Evolutionary conservation across 2,113 vertebrate species (phyloP).

Genomic region (Acanthisitta chloris): DNA sequence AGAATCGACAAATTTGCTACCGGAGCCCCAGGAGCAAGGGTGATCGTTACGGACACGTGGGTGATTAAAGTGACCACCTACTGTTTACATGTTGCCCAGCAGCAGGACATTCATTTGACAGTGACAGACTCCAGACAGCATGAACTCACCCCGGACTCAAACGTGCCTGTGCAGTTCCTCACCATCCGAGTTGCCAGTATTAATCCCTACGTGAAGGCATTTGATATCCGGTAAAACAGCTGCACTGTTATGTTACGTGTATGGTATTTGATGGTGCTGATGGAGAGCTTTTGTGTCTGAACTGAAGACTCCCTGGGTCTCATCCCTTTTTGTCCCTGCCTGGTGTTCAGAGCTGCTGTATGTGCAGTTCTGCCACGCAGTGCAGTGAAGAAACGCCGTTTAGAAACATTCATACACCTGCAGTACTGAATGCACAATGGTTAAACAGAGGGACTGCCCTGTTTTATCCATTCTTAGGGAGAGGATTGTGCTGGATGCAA

Average conservation of each 20-base stretch:
- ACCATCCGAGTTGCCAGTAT: constrained; percentile 85
- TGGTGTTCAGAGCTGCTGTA: neutral
- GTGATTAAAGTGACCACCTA: constrained; percentile 91
- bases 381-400: neutral
- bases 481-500: neutral
- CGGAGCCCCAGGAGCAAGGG: constrained; percentile 82
- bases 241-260: neutral
- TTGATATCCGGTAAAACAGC: constrained; percentile 84
- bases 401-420: neutral
- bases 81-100: constrained; percentile 80
- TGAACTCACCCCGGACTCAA: constrained; percentile 83
- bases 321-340: neutral
- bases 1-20: constrained; percentile 93
- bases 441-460: neutral
- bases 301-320: neutral
- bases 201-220: constrained; percentile 78
- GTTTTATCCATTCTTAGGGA: neutral
- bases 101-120: constrained; percentile 85
- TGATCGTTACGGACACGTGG: constrained; percentile 92
- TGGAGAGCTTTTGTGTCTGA: neutral
- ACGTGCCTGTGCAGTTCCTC: constrained; percentile 86
- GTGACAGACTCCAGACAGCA: constrained; percentile 88
- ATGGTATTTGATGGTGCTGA: neutral
- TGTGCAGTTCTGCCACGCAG: neutral
- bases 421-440: neutral